Percentiles rank a stretch among this genome's conserved stretches.
Evolutionary conservation across 2,888 invertebrate species (phyloP).

Genomic region (Parnassius apollo): DNA sequence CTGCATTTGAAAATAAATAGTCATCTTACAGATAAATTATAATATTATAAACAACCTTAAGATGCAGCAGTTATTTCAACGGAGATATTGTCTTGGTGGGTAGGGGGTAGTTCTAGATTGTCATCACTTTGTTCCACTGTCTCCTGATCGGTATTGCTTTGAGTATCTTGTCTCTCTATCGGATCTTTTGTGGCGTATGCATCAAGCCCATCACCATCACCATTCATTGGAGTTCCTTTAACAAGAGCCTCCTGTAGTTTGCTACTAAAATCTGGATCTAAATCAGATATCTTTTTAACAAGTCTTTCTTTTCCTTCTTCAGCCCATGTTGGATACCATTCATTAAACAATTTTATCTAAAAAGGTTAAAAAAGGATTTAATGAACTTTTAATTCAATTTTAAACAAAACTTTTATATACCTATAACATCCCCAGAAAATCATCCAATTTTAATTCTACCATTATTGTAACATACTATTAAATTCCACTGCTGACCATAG

Average conservation of each 20-base stretch:
- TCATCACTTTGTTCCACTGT: slow-evolving; percentile 35
- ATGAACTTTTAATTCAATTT: neutral
- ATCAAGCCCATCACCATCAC: slow-evolving; percentile 61
- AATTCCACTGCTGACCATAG: too few relatives aligned
- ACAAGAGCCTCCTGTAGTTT: slow-evolving; percentile 81
- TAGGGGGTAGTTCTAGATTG: slow-evolving; percentile 30
- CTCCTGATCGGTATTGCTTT: slow-evolving; percentile 32
- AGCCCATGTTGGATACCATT: slow-evolving; percentile 91
- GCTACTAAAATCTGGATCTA: slow-evolving; percentile 86
- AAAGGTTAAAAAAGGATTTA: slow-evolving; percentile 32
- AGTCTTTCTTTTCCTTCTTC: slow-evolving; percentile 86
- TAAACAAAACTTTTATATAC: too few relatives aligned
- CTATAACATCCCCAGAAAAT: too few relatives aligned
- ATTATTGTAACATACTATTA: too few relatives aligned
- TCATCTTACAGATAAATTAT: slow-evolving; percentile 1
- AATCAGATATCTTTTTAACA: slow-evolving; percentile 85
- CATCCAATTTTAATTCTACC: too few relatives aligned
- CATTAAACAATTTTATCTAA: slow-evolving; percentile 90
- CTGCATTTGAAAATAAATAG: neutral
- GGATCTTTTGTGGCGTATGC: slow-evolving; percentile 44
- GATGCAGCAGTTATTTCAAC: slow-evolving; percentile 71
- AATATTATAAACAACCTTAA: slow-evolving; percentile 38
- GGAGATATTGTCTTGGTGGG: slow-evolving; percentile 54
- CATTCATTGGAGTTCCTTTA: slow-evolving; percentile 59
- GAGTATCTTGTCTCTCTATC: slow-evolving; percentile 34